Evolutionary conservation across 2,113 vertebrate genomes (phyloP).

Genomic region (Phoxinus phoxinus): DNA sequence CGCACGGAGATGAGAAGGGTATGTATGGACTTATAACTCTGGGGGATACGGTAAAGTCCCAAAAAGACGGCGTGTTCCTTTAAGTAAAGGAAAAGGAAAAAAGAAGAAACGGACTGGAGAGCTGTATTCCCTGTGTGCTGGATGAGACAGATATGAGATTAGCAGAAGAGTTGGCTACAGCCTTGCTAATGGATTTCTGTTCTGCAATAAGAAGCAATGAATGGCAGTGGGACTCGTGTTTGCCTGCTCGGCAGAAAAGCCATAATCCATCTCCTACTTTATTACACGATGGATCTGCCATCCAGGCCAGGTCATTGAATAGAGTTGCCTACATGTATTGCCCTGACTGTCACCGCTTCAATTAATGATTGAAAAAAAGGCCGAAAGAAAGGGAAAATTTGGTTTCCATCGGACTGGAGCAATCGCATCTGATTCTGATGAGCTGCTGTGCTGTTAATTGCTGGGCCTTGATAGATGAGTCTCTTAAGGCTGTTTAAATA

Average conservation of each 20-base stretch:
- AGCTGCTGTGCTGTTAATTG: constrained; percentile 47
- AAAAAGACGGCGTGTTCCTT: no score
- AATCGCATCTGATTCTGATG: constrained; percentile 41
- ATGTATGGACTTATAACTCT: no score
- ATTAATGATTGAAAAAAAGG: constrained; percentile 58
- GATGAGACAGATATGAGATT: constrained; percentile 42
- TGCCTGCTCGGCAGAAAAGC: constrained; percentile 60
- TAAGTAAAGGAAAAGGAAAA: not conserved
- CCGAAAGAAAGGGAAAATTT: constrained; percentile 55
- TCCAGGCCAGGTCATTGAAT: constrained; percentile 62
- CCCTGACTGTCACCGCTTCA: constrained; percentile 56
- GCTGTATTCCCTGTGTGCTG: not conserved
- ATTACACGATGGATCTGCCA: constrained; percentile 74
- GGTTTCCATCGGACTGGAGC: constrained; percentile 52
- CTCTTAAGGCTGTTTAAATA: constrained; percentile 39
- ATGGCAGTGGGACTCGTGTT: constrained; percentile 32
- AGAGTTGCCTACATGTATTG: constrained; percentile 71
- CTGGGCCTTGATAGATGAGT: constrained; percentile 27
- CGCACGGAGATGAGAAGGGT: no score
- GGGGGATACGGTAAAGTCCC: no score
- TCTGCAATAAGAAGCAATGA: constrained; percentile 52
- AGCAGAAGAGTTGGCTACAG: constrained; percentile 1
- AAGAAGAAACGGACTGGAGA: not conserved
- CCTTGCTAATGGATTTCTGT: constrained; percentile 57
- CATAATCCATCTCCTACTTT: constrained; percentile 65